These are phyloP conservation scores for Pammene aurita DNA, from an alignment of 2,888 invertebrate genomes.

Conservation along the genomic window DNA sequence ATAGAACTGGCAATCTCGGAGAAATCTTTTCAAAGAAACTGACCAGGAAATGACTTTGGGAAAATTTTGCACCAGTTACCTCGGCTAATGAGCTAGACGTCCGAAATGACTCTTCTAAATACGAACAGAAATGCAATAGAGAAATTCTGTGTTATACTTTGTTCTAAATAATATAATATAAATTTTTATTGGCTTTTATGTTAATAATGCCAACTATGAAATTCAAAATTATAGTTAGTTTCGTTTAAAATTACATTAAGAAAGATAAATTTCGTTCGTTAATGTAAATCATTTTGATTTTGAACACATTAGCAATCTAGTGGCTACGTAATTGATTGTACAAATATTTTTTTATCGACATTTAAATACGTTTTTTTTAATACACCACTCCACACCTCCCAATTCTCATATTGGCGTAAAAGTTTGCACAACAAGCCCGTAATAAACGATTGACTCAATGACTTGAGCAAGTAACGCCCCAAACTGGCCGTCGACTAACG, in stretches of 20 bases:
- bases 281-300: no score
- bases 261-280: no score
- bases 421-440: conserved; percentile 81
- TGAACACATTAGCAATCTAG: no score
- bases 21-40: conserved; percentile 64
- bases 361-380: no score
- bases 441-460: conserved; percentile 83
- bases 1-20: conserved; percentile 52
- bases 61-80: conserved; percentile 76
- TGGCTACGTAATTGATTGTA: no score
- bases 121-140: conserved; percentile 60
- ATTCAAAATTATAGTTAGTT: no score
- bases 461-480: conserved; percentile 81
- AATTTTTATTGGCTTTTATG: no score
- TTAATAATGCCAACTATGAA: no score
- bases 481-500: conserved; percentile 73
- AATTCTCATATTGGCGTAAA: conserved; percentile 60
- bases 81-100: conserved; percentile 79
- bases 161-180: no score
- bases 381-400: conserved; percentile 52
- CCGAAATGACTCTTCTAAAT: conserved; percentile 73
- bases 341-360: no score
- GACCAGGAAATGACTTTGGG: conserved; percentile 70
- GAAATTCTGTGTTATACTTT: not conserved
- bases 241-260: no score